Conservation (phyloP, 2,888 invertebrate species). For the Alloscopus bannaensis region DNA sequence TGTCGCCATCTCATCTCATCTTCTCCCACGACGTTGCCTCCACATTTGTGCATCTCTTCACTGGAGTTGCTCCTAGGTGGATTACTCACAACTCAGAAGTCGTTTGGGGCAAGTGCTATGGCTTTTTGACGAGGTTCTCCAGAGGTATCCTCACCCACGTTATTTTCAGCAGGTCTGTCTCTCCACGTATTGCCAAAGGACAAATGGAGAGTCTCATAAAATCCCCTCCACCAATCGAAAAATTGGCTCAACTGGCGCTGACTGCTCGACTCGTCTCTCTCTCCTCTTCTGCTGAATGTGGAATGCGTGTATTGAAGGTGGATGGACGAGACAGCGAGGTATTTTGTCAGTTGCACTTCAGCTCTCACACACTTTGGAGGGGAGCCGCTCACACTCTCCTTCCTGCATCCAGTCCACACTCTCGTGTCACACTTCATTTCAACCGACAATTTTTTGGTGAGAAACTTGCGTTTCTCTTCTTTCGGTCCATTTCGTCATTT, state of each 20-base stretch:
- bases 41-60: no score
- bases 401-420: background rate
- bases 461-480: background rate
- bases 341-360: background rate
- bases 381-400: background rate
- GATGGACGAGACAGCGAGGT: background rate
- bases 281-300: background rate
- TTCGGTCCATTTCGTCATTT: background rate
- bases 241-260: conserved; percentile 6
- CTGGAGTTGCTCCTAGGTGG: no score
- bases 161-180: no score
- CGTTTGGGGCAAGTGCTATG: no score
- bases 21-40: no score
- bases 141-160: no score
- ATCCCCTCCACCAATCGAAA: background rate
- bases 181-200: no score
- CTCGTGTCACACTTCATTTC: no score
- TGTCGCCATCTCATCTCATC: no score
- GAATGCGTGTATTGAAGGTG: background rate
- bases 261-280: background rate
- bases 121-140: no score
- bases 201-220: no score
- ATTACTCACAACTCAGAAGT: no score
- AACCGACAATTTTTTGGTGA: background rate
- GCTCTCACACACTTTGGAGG: background rate